Evolutionary conservation across 1,140 invertebrate genomes (phyloP).

Genomic region (Brachionus rotundiformis): DNA sequence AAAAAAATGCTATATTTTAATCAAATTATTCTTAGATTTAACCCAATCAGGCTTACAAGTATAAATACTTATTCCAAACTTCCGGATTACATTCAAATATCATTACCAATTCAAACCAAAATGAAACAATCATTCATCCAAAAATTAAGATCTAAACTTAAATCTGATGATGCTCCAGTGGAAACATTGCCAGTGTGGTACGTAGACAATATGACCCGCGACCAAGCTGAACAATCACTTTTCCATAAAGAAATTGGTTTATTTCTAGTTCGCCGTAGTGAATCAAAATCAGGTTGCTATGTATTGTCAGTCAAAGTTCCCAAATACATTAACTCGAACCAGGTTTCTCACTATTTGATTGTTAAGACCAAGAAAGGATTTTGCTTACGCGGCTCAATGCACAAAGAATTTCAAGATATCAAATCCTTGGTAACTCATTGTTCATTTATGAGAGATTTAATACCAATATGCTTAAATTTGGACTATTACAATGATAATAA

Average conservation of each 20-base stretch:
- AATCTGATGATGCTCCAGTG: not conserved
- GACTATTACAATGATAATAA: constrained; percentile 29
- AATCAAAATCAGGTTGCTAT: not conserved
- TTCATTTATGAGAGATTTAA: constrained; percentile 39
- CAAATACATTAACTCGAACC: not conserved
- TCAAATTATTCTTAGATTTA: constrained; percentile 22
- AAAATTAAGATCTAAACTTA: constrained; percentile 25
- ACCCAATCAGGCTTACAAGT: not conserved
- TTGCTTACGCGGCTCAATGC: not conserved
- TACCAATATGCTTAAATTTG: constrained; percentile 28
- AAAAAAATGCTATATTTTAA: not conserved
- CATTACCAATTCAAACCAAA: not conserved
- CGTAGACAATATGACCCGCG: not conserved
- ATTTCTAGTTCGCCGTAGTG: constrained; percentile 28
- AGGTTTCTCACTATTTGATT: constrained; percentile 30
- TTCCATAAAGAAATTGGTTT: not conserved
- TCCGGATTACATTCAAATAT: not conserved
- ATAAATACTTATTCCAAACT: not conserved
- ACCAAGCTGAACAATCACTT: not conserved
- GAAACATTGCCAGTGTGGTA: constrained; percentile 24
- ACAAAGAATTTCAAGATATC: constrained; percentile 34
- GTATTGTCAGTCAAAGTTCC: constrained; percentile 44
- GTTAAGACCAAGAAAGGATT: constrained; percentile 8
- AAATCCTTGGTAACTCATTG: constrained; percentile 44
- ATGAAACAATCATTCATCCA: constrained; percentile 43